These are phyloP conservation scores for Perizoma affinitatum DNA, from an alignment of 2,888 invertebrate genomes.

Conservation along the genomic window DNA sequence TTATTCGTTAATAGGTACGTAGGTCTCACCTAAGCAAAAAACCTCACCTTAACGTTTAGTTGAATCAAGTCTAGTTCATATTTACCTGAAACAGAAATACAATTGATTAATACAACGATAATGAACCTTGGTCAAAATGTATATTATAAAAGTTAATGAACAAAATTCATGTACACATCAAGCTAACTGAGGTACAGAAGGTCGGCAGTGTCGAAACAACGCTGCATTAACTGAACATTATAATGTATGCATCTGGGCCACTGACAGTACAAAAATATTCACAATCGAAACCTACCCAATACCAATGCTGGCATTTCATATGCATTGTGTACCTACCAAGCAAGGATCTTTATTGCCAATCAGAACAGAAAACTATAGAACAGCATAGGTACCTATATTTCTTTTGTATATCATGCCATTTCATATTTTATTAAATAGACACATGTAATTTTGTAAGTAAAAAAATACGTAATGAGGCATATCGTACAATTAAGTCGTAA, in stretches of 20 bases:
- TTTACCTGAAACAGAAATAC: slow-evolving; percentile 74
- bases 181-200: slow-evolving; percentile 61
- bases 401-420: too few relatives aligned
- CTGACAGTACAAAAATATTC: slow-evolving; percentile 55
- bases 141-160: slow-evolving; percentile 47
- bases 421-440: too few relatives aligned
- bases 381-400: not conserved
- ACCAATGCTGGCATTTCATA: slow-evolving; percentile 25
- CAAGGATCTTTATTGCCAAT: slow-evolving; percentile 11
- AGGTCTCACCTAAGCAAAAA: not conserved
- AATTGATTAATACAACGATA: slow-evolving; percentile 40
- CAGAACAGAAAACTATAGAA: not conserved
- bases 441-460: too few relatives aligned
- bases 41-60: slow-evolving; percentile 68
- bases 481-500: too few relatives aligned
- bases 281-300: slow-evolving; percentile 30
- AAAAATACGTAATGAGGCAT: too few relatives aligned
- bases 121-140: slow-evolving; percentile 41
- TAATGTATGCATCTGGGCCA: slow-evolving; percentile 74
- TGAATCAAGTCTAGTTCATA: slow-evolving; percentile 44
- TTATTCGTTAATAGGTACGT: too few relatives aligned
- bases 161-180: slow-evolving; percentile 55
- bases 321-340: slow-evolving; percentile 10
- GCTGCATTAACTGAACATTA: slow-evolving; percentile 61
- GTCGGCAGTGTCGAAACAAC: slow-evolving; percentile 68